Percentiles rank a stretch among this genome's conserved stretches.
phyloP scores from a whole-genome alignment of 2,888 invertebrate genomes.

The Caenorhabditis imperialis region DNA sequence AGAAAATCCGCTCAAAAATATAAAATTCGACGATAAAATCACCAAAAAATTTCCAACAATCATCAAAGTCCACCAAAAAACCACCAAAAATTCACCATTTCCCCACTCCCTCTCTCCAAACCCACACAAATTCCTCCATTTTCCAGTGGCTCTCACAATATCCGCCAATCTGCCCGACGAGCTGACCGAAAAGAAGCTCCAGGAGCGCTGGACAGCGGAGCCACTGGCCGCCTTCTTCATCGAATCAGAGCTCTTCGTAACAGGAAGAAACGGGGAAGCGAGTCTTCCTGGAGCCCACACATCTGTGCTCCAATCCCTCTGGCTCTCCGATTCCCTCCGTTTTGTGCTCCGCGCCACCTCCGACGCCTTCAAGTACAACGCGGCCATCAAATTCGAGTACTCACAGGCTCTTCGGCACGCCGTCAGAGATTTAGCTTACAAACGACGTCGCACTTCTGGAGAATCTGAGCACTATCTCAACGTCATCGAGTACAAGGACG shows the following conservation, averaged over 20 bases:
- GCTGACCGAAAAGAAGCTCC: slow-evolving; percentile 79
- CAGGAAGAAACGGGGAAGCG: slow-evolving; percentile 44
- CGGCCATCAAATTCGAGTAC: slow-evolving; percentile 12
- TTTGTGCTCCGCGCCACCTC: slow-evolving; percentile 36
- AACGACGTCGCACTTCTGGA: neutral
- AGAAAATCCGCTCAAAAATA: too few relatives aligned
- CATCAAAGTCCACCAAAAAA: too few relatives aligned
- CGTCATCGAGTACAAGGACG: slow-evolving; percentile 58
- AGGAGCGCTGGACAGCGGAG: slow-evolving; percentile 93
- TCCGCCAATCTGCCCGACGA: slow-evolving; percentile 86
- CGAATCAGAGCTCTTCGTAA: slow-evolving; percentile 53
- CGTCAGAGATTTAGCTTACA: slow-evolving; percentile 27
- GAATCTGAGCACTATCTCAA: slow-evolving; percentile 34
- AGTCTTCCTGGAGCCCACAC: slow-evolving; percentile 44
- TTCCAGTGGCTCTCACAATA: slow-evolving; percentile 80
- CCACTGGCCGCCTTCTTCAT: slow-evolving; percentile 82
- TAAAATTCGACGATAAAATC: too few relatives aligned
- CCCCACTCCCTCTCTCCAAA: too few relatives aligned
- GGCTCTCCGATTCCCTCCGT: slow-evolving; percentile 56
- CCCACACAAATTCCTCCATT: neutral
- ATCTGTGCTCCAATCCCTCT: slow-evolving; percentile 51
- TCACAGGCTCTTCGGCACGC: slow-evolving; percentile 34
- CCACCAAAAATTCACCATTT: too few relatives aligned
- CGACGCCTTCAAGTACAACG: slow-evolving; percentile 30
- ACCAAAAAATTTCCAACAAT: too few relatives aligned